Conservation (phyloP, 2,888 invertebrate species). For the Limenitis camilla region DNA sequence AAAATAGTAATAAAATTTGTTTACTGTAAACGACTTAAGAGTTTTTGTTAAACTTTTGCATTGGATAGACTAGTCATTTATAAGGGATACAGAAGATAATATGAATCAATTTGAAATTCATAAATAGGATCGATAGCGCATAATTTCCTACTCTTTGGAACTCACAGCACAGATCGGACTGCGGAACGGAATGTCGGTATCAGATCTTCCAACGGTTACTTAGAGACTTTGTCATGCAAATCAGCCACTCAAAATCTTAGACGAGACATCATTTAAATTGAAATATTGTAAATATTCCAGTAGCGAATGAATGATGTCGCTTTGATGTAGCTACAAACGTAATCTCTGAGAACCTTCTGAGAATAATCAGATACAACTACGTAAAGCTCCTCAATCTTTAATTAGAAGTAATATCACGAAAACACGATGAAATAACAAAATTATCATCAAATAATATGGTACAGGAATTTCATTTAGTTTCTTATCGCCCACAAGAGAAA, state of each 20-base stretch:
- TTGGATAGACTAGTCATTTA: no score
- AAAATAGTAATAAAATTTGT: no score
- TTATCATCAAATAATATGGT: no score
- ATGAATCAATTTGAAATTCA: conserved; percentile 30
- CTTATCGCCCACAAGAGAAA: no score
- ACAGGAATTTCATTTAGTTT: no score
- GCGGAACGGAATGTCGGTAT: conserved; percentile 23
- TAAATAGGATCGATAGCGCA: conserved; percentile 30
- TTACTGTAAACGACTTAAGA: no score
- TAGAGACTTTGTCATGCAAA: conserved; percentile 67
- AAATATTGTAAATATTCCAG: conserved; percentile 62
- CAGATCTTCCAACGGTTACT: conserved; percentile 54
- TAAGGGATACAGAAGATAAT: not conserved
- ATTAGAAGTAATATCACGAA: conserved; percentile 5
- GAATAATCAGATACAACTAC: conserved; percentile 13
- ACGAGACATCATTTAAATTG: conserved; percentile 48
- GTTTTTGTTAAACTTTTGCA: no score
- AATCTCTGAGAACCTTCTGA: conserved; percentile 8
- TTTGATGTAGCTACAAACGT: conserved; percentile 19
- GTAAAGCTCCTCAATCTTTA: conserved; percentile 1
- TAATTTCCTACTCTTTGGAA: conserved; percentile 26
- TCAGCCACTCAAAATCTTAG: conserved; percentile 52
- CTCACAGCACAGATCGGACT: conserved; percentile 14
- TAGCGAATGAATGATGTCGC: conserved; percentile 23
- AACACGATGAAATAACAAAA: not conserved